Conservation (phyloP, 1,140 invertebrate genomes). For the Cydia strobilella region DNA sequence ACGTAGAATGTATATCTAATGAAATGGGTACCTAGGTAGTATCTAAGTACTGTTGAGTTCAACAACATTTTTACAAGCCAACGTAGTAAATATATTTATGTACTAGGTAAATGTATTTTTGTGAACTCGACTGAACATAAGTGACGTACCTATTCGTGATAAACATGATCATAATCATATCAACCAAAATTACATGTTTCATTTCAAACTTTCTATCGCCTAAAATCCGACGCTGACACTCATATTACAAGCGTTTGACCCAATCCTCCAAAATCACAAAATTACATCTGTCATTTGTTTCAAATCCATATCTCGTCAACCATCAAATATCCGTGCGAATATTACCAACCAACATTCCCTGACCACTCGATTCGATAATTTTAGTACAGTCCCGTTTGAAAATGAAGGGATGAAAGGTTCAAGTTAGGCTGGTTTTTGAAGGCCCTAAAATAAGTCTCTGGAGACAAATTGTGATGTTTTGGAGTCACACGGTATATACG, state of each 20-base stretch:
- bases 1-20: no score
- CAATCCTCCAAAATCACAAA: conserved; percentile 41
- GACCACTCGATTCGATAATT: conserved; percentile 22
- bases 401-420: conserved; percentile 37
- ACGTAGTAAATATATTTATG: no score
- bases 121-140: no score
- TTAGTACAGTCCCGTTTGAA: background rate
- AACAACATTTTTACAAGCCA: no score
- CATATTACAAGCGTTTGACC: conserved; percentile 41
- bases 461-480: conserved; percentile 63
- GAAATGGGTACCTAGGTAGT: no score
- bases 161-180: no score
- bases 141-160: no score
- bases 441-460: conserved; percentile 50
- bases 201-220: background rate
- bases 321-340: conserved; percentile 69
- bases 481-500: conserved; percentile 51
- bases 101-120: no score
- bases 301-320: conserved; percentile 48
- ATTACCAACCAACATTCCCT: conserved; percentile 35
- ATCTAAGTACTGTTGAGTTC: no score
- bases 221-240: background rate
- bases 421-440: conserved; percentile 41
- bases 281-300: conserved; percentile 50
- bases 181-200: background rate